These are phyloP conservation scores for Mimumesa dahlbomi DNA, from an alignment of 2,888 invertebrate genomes.

Conservation along the genomic window DNA sequence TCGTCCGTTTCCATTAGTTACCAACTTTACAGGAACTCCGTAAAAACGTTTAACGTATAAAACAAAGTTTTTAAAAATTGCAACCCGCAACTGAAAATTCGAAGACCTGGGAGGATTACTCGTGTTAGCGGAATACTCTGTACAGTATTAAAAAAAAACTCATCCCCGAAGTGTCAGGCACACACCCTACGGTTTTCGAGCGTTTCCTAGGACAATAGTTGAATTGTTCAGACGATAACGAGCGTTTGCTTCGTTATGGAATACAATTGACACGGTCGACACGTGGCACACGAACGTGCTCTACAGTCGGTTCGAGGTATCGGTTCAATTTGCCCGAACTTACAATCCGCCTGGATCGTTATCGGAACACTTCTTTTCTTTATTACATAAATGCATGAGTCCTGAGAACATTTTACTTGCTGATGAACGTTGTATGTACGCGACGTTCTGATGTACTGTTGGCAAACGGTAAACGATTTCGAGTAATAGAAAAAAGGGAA, in stretches of 20 bases:
- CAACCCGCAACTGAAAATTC: neutral
- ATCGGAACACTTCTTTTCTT: constrained; percentile 16
- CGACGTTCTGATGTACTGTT: no score
- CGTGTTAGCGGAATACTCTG: no score
- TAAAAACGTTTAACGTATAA: no score
- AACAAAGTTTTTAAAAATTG: no score
- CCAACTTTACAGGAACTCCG: no score
- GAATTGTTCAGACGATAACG: constrained; percentile 62
- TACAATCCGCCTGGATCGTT: constrained; percentile 31
- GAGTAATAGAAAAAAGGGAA: no score
- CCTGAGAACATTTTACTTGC: constrained; percentile 4
- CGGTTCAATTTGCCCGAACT: constrained; percentile 35
- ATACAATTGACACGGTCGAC: constrained; percentile 56
- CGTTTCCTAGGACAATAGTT: constrained; percentile 51
- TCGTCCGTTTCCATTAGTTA: no score
- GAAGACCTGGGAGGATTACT: constrained; percentile 1
- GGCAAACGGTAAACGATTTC: no score
- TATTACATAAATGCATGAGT: neutral
- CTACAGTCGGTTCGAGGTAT: constrained; percentile 24
- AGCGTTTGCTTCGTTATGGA: constrained; percentile 66
- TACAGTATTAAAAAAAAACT: constrained; percentile 1
- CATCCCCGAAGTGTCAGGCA: constrained; percentile 27
- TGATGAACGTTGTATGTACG: no score
- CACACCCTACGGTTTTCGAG: constrained; percentile 30
- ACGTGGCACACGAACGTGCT: constrained; percentile 65